These are phyloP conservation scores for Drosophila littoralis DNA, from an alignment of 1,140 invertebrate species.

Conservation along the genomic window DNA sequence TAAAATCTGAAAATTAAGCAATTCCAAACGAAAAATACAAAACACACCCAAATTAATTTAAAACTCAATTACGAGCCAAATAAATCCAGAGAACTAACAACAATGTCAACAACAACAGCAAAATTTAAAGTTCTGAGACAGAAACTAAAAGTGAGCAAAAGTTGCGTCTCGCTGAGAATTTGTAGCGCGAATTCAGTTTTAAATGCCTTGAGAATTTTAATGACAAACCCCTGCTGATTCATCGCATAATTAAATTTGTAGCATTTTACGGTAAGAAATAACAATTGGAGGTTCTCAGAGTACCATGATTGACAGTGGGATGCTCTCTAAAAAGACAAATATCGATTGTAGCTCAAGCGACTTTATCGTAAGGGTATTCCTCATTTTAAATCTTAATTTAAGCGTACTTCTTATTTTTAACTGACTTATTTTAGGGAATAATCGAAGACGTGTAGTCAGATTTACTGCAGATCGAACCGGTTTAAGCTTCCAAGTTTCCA, in stretches of 20 bases:
- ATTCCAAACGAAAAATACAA: constrained; percentile 11
- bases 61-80: constrained; percentile 18
- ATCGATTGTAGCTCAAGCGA: too few species aligned
- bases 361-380: too few species aligned
- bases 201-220: constrained; percentile 36
- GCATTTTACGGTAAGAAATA: constrained; percentile 1
- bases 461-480: too few species aligned
- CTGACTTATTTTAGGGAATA: too few species aligned
- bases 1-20: constrained; percentile 58
- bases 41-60: constrained; percentile 29
- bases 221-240: constrained; percentile 27
- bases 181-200: constrained; percentile 21
- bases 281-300: neutral
- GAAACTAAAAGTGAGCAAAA: constrained; percentile 33
- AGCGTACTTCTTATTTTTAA: too few species aligned
- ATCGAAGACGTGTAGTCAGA: too few species aligned
- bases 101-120: neutral
- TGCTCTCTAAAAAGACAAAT: constrained; percentile 7
- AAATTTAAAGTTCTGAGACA: neutral
- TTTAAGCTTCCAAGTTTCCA: too few species aligned
- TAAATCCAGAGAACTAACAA: constrained; percentile 4
- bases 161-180: constrained; percentile 25
- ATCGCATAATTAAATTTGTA: constrained; percentile 28
- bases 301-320: neutral
- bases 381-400: too few species aligned